Conservation (phyloP, 2,888 invertebrate species). For the Phytoseiulus persimilis region DNA sequence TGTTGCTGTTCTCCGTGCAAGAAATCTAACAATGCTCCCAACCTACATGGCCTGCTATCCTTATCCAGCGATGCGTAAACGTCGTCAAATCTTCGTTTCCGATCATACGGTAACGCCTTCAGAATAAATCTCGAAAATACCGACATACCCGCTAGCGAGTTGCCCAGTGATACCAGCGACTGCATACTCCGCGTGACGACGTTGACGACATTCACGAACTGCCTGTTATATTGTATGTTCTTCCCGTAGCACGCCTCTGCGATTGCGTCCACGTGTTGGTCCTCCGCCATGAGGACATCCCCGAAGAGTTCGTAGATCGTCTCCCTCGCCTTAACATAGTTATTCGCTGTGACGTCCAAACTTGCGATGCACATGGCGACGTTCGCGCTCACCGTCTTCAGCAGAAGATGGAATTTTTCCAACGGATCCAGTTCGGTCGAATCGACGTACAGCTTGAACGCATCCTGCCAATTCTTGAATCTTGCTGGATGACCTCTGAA, state of each 20-base stretch:
- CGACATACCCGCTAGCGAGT: background rate
- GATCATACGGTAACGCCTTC: background rate
- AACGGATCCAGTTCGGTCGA: background rate
- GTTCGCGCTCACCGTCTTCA: background rate
- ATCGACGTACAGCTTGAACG: background rate
- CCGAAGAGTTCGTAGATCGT: background rate
- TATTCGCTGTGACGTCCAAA: background rate
- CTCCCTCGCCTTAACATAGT: background rate
- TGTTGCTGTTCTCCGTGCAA: background rate
- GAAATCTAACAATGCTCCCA: background rate
- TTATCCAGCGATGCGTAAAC: background rate
- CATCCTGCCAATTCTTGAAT: background rate
- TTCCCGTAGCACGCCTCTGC: background rate
- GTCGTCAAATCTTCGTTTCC: background rate
- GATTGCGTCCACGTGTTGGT: background rate
- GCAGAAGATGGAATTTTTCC: background rate
- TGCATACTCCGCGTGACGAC: background rate
- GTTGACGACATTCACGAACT: background rate
- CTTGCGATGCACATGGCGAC: background rate
- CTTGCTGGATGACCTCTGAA: background rate
- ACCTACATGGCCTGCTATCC: background rate
- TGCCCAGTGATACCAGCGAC: background rate
- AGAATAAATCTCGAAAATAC: background rate
- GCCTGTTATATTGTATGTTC: background rate
- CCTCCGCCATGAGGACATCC: background rate